Evolutionary conservation across 1,140 invertebrate genomes (phyloP), one percentile per base, ranked within the genome.

Genomic region (Drosophila nigromelanica): DNA sequence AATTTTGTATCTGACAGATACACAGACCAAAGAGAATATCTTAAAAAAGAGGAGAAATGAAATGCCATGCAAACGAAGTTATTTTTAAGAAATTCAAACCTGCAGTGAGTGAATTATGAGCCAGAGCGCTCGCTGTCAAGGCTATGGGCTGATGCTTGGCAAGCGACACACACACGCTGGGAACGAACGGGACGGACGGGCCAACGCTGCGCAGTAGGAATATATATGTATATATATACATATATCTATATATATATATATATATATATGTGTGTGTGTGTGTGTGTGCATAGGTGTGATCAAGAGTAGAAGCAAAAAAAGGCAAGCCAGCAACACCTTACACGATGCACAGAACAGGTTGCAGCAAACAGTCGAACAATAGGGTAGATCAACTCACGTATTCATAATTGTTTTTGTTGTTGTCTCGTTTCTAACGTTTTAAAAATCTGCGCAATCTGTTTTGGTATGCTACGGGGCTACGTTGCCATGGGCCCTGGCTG

Each of bases 101-200:
- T 87, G 82, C 82, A 87, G 79, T 83, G 82, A 87, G 82, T 87
- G 82, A 87, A 89, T 87, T 87, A 87, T 87, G 83, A 89, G 83
- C 54, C 79, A 71, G 40, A 64, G 33, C 33, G 62, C 73, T 77
- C 33, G 72, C 83, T 79, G 82, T 89, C 82, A 87, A 89, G 76
- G 76, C 81, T 80, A 68, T 82, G 61, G 71, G 48, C 74, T 73
- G 71, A 75, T 70, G 69, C 67, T 67, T 67, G 73, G 73, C 73
- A 76, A 80, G 69, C 62, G 64, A 75, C 81, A 78, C 78, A 79
- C 82, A 86, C 82, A 85, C 69, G 81, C 81, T 85, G 81, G 62
- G 76, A 70, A 55, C 56, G 76, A 70, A 50, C 56, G 55, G 58
- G 30, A 24, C 14, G n/a, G 52, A 21, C 18, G 18, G 35, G 50